Evolutionary conservation across 2,797 vertebrate species (phyloP), one percentile per base, ranked within the genome.

Genomic region (Sarcophilus harrisii): DNA sequence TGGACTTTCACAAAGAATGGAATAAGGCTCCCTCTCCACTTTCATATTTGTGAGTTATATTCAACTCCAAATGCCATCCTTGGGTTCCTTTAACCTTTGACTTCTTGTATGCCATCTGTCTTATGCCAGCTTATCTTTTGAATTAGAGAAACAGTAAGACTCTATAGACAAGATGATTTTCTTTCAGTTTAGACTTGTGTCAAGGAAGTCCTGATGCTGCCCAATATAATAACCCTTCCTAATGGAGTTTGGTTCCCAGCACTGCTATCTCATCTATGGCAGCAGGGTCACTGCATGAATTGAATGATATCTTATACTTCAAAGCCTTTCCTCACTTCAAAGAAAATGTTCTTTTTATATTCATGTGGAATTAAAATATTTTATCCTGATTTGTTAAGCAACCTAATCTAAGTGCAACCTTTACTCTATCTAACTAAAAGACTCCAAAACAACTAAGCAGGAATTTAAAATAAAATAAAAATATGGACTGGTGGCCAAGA

Each of bases 151-250:
- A 95, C 55, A 90, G 92, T 96, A 95, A 87, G 93, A 87, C 18
- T 81, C 73, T 81, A 81, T n/a, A 87, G 73, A 87, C 73, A 87
- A 87, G 38, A 87, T 87, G 73, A 87, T 87, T 87, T 91, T 93
- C 90, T 95, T 98, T 96, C 93, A 98, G 96, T 14, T 96, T 97
- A 97, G 97, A 95, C 60, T 0, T 0, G 73, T 95, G 92, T 95
- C 97, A 92, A 81, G 94, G 93, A 93, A n/a, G 66, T 98, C 96
- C 92, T 96, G 95, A 96, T 95, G 89, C 55, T 95, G 59, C 58
- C 57, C 93, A 49, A 54, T 58, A 57, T 90, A 97, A 91, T 98
- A 96, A 96, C 8, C 12, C 29, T 95, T 96, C 95, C 93, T 96
- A 96, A 95, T 92, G 55, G 18, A 95, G 94, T 94, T 98, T 95